Evolutionary conservation across 2,888 invertebrate species (phyloP).

Genomic region (Phortica okadai): DNA sequence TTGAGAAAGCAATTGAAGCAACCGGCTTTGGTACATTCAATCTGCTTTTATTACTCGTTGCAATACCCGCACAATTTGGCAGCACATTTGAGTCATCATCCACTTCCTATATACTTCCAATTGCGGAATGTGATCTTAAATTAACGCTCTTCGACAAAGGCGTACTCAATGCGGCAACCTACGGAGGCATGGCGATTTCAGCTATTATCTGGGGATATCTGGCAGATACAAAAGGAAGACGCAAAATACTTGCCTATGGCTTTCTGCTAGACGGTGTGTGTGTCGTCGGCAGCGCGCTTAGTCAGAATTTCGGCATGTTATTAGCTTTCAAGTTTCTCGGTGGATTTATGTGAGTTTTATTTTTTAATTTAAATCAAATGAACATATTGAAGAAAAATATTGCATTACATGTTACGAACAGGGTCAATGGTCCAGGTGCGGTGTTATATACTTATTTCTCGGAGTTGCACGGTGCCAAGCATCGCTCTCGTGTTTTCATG

Average conservation of each 20-base stretch:
- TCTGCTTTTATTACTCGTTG: slow-evolving; percentile 79
- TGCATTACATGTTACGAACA: slow-evolving; percentile 56
- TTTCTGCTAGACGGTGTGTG: slow-evolving; percentile 81
- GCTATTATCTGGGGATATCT: slow-evolving; percentile 87
- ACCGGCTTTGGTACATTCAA: slow-evolving; percentile 86
- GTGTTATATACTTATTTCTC: slow-evolving; percentile 85
- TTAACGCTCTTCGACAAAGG: slow-evolving; percentile 84
- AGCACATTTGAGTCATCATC: slow-evolving; percentile 84
- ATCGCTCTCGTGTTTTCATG: slow-evolving; percentile 82
- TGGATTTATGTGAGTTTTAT: slow-evolving; percentile 85
- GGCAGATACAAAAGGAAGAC: slow-evolving; percentile 84
- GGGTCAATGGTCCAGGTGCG: slow-evolving; percentile 85
- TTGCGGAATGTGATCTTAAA: slow-evolving; percentile 85
- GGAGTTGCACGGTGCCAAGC: slow-evolving; percentile 83
- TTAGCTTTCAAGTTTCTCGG: slow-evolving; percentile 84
- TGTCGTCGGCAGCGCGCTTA: slow-evolving; percentile 81
- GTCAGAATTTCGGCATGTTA: slow-evolving; percentile 82
- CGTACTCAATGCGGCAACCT: slow-evolving; percentile 83
- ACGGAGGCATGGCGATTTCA: slow-evolving; percentile 87
- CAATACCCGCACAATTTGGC: slow-evolving; percentile 81
- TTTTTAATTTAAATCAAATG: slow-evolving; percentile 78
- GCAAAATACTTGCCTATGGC: slow-evolving; percentile 82
- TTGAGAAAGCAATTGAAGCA: slow-evolving; percentile 83
- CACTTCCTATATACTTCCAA: slow-evolving; percentile 84
- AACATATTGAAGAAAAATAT: too few species aligned